phyloP scores from a whole-genome alignment of 1,140 invertebrate species.

The Drosophila malerkotliana region DNA sequence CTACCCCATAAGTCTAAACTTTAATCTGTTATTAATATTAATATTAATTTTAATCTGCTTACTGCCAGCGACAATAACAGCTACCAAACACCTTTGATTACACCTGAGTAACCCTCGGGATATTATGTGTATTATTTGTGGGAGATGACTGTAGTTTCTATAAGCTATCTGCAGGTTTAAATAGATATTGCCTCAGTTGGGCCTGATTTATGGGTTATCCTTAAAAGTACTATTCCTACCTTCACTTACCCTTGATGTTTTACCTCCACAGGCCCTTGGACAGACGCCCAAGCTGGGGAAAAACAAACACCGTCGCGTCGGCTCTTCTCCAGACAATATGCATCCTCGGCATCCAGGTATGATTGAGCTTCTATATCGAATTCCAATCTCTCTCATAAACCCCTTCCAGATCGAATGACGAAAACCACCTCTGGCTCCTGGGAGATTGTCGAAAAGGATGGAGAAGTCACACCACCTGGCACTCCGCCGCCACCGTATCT shows the following conservation, averaged over 20 bases:
- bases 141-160: constrained; percentile 14
- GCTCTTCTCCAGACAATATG: constrained; percentile 82
- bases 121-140: constrained; percentile 27
- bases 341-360: constrained; percentile 79
- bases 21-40: constrained; percentile 23
- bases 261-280: constrained; percentile 61
- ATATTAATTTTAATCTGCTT: constrained; percentile 31
- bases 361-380: constrained; percentile 51
- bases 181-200: constrained; percentile 1
- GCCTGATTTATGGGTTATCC: not conserved
- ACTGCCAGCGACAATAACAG: constrained; percentile 31
- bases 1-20: constrained; percentile 22
- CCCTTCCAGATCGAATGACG: constrained; percentile 62
- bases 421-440: constrained; percentile 81
- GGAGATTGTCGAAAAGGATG: constrained; percentile 84
- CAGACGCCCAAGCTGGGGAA: constrained; percentile 78
- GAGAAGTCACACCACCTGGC: constrained; percentile 90
- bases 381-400: constrained; percentile 3
- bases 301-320: constrained; percentile 80
- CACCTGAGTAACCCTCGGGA: constrained; percentile 27
- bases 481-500: constrained; percentile 94
- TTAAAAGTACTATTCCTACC: not conserved
- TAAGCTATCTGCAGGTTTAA: constrained; percentile 32
- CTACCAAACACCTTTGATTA: constrained; percentile 15
- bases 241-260: not conserved